Evolutionary conservation across 2,113 vertebrate species (phyloP).

Genomic region (Reinhardtius hippoglossoides): DNA sequence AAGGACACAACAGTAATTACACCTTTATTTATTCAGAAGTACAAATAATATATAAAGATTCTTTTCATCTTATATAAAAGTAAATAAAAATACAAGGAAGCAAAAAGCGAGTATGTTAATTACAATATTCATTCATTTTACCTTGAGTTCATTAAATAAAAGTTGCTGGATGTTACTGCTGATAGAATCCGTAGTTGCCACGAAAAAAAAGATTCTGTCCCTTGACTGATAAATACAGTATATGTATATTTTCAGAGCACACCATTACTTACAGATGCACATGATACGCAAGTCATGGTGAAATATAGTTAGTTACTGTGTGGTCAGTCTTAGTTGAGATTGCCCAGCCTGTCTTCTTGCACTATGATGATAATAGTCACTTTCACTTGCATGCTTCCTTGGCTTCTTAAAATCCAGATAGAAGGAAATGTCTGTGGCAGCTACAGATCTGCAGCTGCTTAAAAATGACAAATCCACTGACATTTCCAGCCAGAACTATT

Average conservation of each 20-base stretch:
- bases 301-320: no score
- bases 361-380: background rate
- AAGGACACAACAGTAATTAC: slow-evolving; percentile 2
- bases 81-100: slow-evolving; percentile 11
- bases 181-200: background rate
- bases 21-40: slow-evolving; percentile 49
- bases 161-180: background rate
- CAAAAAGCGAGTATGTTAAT: slow-evolving; percentile 21
- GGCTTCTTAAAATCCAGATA: slow-evolving; percentile 5
- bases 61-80: background rate
- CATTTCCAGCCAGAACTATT: slow-evolving; percentile 37
- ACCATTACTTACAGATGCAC: background rate
- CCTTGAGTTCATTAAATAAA: slow-evolving; percentile 1
- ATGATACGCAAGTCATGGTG: no score
- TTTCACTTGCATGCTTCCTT: background rate
- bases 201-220: no score
- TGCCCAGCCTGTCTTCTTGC: background rate
- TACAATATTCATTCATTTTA: slow-evolving; percentile 11
- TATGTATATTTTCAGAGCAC: background rate
- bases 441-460: background rate
- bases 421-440: slow-evolving; percentile 7
- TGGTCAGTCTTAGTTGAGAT: no score
- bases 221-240: background rate
- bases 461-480: slow-evolving; percentile 33
- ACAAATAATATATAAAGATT: slow-evolving; percentile 32